Conservation (phyloP, 2,797 vertebrate genomes). For the Crypturellus tataupa region DNA sequence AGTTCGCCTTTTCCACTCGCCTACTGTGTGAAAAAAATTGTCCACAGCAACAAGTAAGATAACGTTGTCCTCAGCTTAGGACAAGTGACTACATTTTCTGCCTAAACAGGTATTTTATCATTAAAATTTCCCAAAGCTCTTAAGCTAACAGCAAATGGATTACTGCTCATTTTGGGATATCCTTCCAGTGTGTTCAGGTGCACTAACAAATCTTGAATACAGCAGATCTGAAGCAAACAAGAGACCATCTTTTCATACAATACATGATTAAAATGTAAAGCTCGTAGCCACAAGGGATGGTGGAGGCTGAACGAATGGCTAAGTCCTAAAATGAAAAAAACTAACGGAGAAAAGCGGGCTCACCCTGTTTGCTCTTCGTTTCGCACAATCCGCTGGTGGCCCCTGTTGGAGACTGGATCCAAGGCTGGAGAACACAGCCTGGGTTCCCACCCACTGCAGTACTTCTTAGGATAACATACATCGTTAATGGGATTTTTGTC, state of each 20-base stretch:
- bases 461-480: not conserved
- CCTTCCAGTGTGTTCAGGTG: not conserved
- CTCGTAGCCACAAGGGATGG: not conserved
- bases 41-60: not conserved
- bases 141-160: not conserved
- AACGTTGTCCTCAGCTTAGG: not conserved
- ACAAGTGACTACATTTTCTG: not conserved
- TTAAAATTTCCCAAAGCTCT: not conserved
- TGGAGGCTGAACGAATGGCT: not conserved
- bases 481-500: not conserved
- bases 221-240: not conserved
- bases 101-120: not conserved
- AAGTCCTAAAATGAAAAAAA: not conserved
- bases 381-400: not conserved
- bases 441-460: not conserved
- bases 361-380: not conserved
- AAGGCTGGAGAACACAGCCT: not conserved
- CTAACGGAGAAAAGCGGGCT: not conserved
- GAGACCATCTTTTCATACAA: not conserved
- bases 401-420: not conserved
- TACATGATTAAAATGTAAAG: not conserved
- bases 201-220: not conserved
- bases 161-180: not conserved
- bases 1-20: not conserved
- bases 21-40: not conserved